phyloP scores from a whole-genome alignment of 2,888 invertebrate species.

The Heliconius erato region DNA sequence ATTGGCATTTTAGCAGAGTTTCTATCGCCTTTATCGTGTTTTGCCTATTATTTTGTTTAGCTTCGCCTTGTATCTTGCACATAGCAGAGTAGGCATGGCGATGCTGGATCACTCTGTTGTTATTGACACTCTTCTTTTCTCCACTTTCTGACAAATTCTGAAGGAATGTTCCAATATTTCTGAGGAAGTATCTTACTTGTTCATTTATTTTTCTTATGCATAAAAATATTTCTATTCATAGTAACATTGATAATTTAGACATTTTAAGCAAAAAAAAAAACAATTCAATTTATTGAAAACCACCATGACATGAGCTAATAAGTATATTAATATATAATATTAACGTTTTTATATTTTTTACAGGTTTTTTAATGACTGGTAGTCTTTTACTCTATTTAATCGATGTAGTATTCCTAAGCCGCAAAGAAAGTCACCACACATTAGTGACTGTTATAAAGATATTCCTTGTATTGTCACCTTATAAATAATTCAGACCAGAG shows the following conservation, averaged over 20 bases:
- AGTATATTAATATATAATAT: too few relatives aligned
- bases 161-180: not conserved
- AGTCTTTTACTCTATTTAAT: not conserved
- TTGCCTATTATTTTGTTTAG: not conserved
- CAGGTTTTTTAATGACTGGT: not conserved
- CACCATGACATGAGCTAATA: not conserved
- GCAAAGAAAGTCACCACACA: constrained; percentile 42
- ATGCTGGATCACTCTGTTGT: too few relatives aligned
- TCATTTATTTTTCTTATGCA: too few relatives aligned
- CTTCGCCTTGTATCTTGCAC: too few relatives aligned
- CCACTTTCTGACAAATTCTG: too few relatives aligned
- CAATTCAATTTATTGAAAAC: not conserved
- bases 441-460: constrained; percentile 46
- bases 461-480: constrained; percentile 56
- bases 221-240: too few relatives aligned
- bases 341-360: too few relatives aligned
- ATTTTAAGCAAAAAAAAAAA: too few relatives aligned
- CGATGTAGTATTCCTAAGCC: not conserved
- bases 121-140: too few relatives aligned
- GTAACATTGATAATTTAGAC: too few relatives aligned
- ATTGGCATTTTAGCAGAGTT: not conserved
- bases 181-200: too few relatives aligned
- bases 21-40: not conserved
- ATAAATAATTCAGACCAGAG: constrained; percentile 65
- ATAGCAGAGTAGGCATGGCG: too few relatives aligned